Evolutionary conservation across 2,888 invertebrate genomes (phyloP).

Genomic region (Dryobota labecula): DNA sequence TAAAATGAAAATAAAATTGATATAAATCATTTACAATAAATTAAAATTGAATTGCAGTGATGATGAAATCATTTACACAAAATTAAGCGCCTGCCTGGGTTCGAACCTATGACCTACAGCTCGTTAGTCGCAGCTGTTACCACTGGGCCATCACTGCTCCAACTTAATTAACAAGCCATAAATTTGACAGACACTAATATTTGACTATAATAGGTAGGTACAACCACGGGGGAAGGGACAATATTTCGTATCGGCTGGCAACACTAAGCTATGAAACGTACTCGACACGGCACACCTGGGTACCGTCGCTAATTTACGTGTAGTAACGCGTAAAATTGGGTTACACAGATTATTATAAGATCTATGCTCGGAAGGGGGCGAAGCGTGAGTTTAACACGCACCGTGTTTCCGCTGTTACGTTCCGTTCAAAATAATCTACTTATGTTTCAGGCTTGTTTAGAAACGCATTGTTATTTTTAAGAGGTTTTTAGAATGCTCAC

Average conservation of each 20-base stretch:
- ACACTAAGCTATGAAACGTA: constrained; percentile 65
- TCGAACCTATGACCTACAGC: too few relatives aligned
- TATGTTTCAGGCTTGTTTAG: constrained; percentile 16
- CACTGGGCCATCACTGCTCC: too few relatives aligned
- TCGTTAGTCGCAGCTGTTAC: too few relatives aligned
- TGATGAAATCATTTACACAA: too few relatives aligned
- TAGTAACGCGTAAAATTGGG: constrained; percentile 64
- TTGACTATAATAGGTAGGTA: background rate
- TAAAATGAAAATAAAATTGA: too few relatives aligned
- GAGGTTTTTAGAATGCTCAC: background rate
- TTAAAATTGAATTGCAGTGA: too few relatives aligned
- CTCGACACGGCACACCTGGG: constrained; percentile 65
- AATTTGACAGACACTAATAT: background rate
- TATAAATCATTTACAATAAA: too few relatives aligned
- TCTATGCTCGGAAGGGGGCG: constrained; percentile 51
- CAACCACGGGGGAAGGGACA: constrained; percentile 15
- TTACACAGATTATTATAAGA: constrained; percentile 63
- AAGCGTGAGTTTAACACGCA: constrained; percentile 42
- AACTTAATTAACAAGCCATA: background rate
- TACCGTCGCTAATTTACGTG: constrained; percentile 65
- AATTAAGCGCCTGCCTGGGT: too few relatives aligned
- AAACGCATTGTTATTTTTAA: background rate
- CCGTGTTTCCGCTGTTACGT: constrained; percentile 19
- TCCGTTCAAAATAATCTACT: constrained; percentile 29
- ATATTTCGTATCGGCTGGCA: constrained; percentile 54